phyloP scores from a whole-genome alignment of 2,888 invertebrate genomes.

The Masnerella sp. region DNA sequence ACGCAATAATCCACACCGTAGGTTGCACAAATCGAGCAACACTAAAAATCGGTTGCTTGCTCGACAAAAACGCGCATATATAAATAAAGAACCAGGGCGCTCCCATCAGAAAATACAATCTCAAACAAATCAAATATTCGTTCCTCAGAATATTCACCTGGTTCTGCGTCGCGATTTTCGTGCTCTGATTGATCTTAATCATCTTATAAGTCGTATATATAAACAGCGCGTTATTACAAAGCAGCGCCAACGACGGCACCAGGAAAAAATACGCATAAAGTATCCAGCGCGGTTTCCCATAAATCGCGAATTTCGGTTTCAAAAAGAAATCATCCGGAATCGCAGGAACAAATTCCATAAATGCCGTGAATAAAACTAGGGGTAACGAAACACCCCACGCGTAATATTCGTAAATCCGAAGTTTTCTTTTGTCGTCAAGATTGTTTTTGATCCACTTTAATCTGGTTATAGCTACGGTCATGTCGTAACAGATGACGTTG shows the following conservation, averaged over 20 bases:
- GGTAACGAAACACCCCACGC: constrained; percentile 63
- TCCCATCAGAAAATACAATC: constrained; percentile 69
- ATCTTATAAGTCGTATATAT: constrained; percentile 67
- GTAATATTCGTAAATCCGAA: constrained; percentile 62
- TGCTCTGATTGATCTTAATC: constrained; percentile 64
- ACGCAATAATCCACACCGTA: constrained; percentile 66
- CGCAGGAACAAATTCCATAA: constrained; percentile 63
- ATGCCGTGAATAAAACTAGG: constrained; percentile 61
- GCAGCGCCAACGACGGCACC: constrained; percentile 64
- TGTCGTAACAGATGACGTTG: constrained; percentile 69
- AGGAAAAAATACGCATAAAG: constrained; percentile 68
- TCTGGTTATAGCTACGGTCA: constrained; percentile 67
- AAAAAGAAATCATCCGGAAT: constrained; percentile 59
- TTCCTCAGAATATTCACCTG: constrained; percentile 62
- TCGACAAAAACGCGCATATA: constrained; percentile 63
- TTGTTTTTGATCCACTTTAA: constrained; percentile 64
- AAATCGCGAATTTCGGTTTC: constrained; percentile 62
- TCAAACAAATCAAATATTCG: constrained; percentile 67
- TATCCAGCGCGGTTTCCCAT: constrained; percentile 61
- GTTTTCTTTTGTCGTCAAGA: constrained; percentile 60
- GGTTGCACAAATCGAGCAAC: constrained; percentile 67
- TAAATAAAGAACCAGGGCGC: constrained; percentile 70
- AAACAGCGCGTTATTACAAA: constrained; percentile 68
- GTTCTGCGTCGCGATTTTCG: constrained; percentile 63
- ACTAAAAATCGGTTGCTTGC: constrained; percentile 65